Conservation (phyloP, 2,113 vertebrate species). For the sheep (Ovis aries) region ARS-UI_Ramb_v3.0 NC_056056.1:80253001-80253500, state of each 20-base stretch:
- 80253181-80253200: background rate
- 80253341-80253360: background rate
- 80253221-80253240: background rate
- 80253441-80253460: background rate
- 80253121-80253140: background rate
- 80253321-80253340: background rate
- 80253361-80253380: background rate
- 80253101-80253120: background rate
- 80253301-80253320: slow-evolving; percentile 28
- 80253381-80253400: background rate
- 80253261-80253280: slow-evolving; percentile 6
- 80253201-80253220: background rate
- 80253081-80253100: background rate
- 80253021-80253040: background rate
- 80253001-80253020: background rate
- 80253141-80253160: background rate
- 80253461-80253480: background rate
- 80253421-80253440: background rate
- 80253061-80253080: background rate
- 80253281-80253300: slow-evolving; percentile 7
- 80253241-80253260: background rate
- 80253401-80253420: background rate
- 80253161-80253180: background rate
- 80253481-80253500: background rate
- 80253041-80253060: background rate